Conservation (phyloP, 2,113 vertebrate genomes). For the Hemibates koningsi region DNA sequence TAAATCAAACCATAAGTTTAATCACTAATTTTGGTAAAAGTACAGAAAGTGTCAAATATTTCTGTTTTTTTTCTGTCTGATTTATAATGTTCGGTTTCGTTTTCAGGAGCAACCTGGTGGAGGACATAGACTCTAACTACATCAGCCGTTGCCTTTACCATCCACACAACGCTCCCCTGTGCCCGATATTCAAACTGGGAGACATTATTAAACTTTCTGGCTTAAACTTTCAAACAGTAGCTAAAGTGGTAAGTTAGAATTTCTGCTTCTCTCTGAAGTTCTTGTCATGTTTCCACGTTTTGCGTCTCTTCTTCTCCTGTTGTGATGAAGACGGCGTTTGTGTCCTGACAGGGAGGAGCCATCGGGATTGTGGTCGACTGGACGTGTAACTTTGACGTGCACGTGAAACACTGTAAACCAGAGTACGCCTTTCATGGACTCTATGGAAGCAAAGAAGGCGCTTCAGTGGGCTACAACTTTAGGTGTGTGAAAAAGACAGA, state of each 20-base stretch:
- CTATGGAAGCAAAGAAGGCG: constrained; percentile 68
- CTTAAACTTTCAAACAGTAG: constrained; percentile 68
- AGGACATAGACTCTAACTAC: constrained; percentile 69
- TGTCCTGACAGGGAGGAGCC: constrained; percentile 78
- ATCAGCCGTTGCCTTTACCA: constrained; percentile 77
- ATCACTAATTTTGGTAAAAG: not conserved
- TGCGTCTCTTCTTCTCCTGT: not conserved
- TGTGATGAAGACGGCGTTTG: not conserved
- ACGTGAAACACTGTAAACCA: constrained; percentile 76
- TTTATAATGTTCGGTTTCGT: not conserved
- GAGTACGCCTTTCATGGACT: constrained; percentile 84
- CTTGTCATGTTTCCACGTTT: not conserved
- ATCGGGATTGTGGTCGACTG: constrained; percentile 90
- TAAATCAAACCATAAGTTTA: not conserved
- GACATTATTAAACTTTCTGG: constrained; percentile 81
- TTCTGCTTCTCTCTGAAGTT: not conserved
- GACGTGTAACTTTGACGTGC: constrained; percentile 87
- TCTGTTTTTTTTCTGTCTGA: not conserved
- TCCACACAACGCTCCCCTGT: constrained; percentile 70
- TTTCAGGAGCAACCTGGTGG: constrained; percentile 88
- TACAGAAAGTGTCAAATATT: not conserved
- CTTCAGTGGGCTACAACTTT: constrained; percentile 92
- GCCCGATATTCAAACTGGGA: constrained; percentile 86
- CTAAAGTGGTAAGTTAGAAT: not conserved
- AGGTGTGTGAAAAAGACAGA: constrained; percentile 67